Percentiles rank a stretch among this genome's conserved stretches.
phyloP scores from a whole-genome alignment of 2,888 invertebrate species.

The Drosophila acutilabella region DNA sequence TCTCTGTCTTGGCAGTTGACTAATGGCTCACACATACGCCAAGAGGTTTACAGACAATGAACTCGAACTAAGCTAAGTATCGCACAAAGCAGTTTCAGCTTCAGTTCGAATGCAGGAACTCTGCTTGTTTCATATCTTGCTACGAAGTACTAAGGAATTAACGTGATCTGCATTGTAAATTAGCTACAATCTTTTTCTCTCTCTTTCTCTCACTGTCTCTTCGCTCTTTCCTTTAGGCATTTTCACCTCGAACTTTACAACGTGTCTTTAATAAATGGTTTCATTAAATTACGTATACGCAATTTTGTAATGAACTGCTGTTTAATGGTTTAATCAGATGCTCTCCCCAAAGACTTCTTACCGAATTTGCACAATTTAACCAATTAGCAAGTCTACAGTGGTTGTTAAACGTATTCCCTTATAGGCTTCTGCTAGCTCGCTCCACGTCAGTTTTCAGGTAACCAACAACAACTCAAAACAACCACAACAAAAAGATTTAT shows the following conservation, averaged over 20 bases:
- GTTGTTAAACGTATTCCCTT: constrained; percentile 2
- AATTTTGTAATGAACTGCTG: constrained; percentile 41
- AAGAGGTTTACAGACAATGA: constrained; percentile 57
- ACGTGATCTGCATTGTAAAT: constrained; percentile 60
- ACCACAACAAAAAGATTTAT: constrained; percentile 41
- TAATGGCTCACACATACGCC: constrained; percentile 52
- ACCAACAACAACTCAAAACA: neutral
- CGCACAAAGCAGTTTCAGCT: constrained; percentile 15
- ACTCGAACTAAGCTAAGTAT: constrained; percentile 34
- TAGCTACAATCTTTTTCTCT: neutral
- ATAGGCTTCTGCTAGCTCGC: neutral
- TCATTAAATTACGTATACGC: constrained; percentile 18
- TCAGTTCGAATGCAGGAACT: constrained; percentile 13
- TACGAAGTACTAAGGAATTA: constrained; percentile 21
- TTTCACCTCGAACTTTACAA: neutral
- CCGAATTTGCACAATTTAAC: constrained; percentile 34
- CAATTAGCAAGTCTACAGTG: constrained; percentile 37
- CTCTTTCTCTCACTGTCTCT: neutral
- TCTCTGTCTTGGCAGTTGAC: constrained; percentile 38
- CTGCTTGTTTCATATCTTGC: constrained; percentile 11
- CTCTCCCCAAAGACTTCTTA: constrained; percentile 21
- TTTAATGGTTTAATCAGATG: constrained; percentile 37
- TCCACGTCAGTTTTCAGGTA: constrained; percentile 26
- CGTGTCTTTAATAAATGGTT: neutral
- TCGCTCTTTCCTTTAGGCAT: neutral